Evolutionary conservation across 2,888 invertebrate species (phyloP).

Genomic region (Coelogynopora nodosa): DNA sequence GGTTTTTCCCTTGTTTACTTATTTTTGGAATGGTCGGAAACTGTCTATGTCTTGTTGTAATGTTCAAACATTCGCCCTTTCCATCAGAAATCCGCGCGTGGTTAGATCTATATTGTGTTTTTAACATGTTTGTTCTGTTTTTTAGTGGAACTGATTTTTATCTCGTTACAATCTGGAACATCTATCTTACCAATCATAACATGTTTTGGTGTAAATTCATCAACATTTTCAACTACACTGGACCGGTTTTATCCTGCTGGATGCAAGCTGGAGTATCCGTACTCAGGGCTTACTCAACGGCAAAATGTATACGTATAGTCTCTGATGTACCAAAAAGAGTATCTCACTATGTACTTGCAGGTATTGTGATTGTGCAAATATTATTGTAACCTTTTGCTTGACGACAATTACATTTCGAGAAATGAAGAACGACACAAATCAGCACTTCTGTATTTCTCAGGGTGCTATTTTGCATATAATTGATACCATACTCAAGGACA

Average conservation of each 20-base stretch:
- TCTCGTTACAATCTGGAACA: background rate
- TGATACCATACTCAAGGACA: slow-evolving; percentile 3
- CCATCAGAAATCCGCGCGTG: background rate
- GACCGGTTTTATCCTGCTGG: background rate
- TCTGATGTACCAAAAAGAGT: background rate
- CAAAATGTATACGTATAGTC: background rate
- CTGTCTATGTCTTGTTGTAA: background rate
- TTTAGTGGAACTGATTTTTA: slow-evolving; percentile 27
- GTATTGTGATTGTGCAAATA: too few species aligned
- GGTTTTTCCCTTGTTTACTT: slow-evolving; percentile 17
- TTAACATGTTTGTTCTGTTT: background rate
- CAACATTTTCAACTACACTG: slow-evolving; percentile 9
- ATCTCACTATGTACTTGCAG: too few species aligned
- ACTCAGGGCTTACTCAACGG: background rate
- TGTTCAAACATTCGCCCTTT: background rate
- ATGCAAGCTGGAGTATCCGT: background rate
- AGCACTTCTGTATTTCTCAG: background rate
- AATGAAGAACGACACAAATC: too few species aligned
- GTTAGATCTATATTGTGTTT: background rate
- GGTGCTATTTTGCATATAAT: background rate
- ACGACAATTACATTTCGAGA: background rate
- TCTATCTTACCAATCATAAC: background rate
- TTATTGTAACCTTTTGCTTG: background rate
- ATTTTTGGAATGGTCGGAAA: slow-evolving; percentile 11
- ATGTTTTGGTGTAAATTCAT: background rate